Evolutionary conservation across 2,113 vertebrate species (phyloP).

Genomic region (Ophthalmolycus amberensis): DNA sequence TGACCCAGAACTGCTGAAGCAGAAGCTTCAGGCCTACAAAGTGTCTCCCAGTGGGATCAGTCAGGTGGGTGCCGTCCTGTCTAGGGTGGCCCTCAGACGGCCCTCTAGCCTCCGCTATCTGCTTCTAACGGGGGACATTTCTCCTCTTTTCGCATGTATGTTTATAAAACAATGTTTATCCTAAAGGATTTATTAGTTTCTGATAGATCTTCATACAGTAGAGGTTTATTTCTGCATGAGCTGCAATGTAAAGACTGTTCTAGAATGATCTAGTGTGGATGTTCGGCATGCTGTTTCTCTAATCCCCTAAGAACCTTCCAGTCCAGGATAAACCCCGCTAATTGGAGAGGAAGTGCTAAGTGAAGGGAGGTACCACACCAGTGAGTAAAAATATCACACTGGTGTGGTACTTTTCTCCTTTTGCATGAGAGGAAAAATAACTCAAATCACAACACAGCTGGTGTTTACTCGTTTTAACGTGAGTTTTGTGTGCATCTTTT

Average conservation of each 20-base stretch:
- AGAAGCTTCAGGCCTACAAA: slow-evolving; percentile 94
- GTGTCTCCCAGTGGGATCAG: slow-evolving; percentile 86
- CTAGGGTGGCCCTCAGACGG: neutral
- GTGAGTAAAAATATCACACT: neutral
- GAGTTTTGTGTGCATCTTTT: neutral
- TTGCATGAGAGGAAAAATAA: neutral
- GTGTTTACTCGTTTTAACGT: slow-evolving; percentile 16
- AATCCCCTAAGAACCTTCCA: neutral
- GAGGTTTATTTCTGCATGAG: neutral
- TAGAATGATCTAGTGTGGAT: neutral
- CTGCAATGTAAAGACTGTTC: neutral
- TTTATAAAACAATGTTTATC: neutral
- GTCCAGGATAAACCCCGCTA: neutral
- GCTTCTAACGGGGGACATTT: neutral
- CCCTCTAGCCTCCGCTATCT: neutral
- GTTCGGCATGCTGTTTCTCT: neutral
- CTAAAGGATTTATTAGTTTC: neutral
- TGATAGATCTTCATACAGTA: neutral
- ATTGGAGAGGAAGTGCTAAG: neutral
- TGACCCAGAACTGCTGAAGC: slow-evolving; percentile 93
- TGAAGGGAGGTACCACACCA: neutral
- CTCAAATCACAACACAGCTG: neutral
- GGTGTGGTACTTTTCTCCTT: neutral
- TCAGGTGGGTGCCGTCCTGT: slow-evolving; percentile 85
- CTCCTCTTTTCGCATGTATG: neutral